Evolutionary conservation across 1,140 invertebrate species (phyloP).

Genomic region (Pachypeltis micranthus): DNA sequence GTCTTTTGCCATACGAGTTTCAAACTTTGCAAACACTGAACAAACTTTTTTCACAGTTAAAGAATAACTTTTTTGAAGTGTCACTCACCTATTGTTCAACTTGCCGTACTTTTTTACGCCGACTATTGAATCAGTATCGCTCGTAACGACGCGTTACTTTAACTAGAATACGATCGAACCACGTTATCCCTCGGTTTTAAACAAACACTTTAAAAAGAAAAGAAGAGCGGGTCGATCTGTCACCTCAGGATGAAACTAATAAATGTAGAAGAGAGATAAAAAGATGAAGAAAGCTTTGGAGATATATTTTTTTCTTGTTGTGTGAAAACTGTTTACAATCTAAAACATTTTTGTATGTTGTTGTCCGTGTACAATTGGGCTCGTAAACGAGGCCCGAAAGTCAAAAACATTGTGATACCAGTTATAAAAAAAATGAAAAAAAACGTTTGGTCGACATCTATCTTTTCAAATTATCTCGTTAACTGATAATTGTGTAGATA

Average conservation of each 20-base stretch:
- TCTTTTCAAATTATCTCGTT: slow-evolving; percentile 2
- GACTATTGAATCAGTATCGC: not conserved
- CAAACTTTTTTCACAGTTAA: not conserved
- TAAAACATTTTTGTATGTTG: not conserved
- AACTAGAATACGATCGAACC: too few species aligned
- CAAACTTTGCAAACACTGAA: too few species aligned
- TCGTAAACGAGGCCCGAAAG: slow-evolving; percentile 14
- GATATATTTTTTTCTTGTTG: not conserved
- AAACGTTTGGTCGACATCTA: slow-evolving; percentile 16
- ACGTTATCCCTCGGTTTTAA: too few species aligned
- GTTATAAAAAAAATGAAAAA: slow-evolving; percentile 22
- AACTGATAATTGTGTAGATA: not conserved
- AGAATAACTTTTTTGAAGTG: not conserved
- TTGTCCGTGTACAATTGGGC: slow-evolving; percentile 16
- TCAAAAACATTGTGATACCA: slow-evolving; percentile 29
- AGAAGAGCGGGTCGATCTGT: not conserved
- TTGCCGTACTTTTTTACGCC: not conserved
- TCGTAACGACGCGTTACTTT: too few species aligned
- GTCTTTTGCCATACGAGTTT: too few species aligned
- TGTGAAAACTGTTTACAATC: not conserved
- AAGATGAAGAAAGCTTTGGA: not conserved
- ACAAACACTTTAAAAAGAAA: not conserved
- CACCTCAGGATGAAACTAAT: not conserved
- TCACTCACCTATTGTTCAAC: not conserved
- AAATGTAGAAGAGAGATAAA: not conserved